Conservation (phyloP, 2,888 invertebrate species). For the Habroteleia sp. region DNA sequence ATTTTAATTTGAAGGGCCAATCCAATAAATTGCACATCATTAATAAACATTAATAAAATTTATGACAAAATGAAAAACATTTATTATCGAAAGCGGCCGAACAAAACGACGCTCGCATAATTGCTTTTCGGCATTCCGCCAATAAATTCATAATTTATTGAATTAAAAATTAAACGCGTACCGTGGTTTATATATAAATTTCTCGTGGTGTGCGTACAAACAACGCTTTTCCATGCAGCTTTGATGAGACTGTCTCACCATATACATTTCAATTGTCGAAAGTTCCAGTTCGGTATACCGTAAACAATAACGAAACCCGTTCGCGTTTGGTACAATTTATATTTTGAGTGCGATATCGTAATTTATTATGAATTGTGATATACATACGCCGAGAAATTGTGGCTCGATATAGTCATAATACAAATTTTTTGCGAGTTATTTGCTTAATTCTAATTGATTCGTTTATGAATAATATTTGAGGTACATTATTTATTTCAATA, state of each 20-base stretch:
- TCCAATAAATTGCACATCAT: slow-evolving; percentile 8
- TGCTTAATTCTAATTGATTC: too few relatives aligned
- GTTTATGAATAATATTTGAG: too few relatives aligned
- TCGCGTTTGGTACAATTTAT: too few relatives aligned
- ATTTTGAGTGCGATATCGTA: too few relatives aligned
- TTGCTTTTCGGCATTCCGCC: slow-evolving; percentile 20
- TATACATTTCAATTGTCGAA: slow-evolving; percentile 23
- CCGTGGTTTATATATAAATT: slow-evolving; percentile 33
- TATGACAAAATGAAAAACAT: slow-evolving; percentile 34
- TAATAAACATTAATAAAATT: slow-evolving; percentile 21
- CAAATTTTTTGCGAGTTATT: too few relatives aligned
- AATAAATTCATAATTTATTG: slow-evolving; percentile 46
- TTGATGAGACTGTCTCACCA: slow-evolving; percentile 17
- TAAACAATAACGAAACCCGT: too few relatives aligned
- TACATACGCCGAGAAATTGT: too few relatives aligned
- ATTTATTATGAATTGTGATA: too few relatives aligned
- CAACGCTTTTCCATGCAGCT: slow-evolving; percentile 15
- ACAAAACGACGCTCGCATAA: slow-evolving; percentile 26
- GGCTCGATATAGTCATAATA: too few relatives aligned
- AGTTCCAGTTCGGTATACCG: too few relatives aligned
- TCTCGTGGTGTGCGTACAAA: slow-evolving; percentile 4
- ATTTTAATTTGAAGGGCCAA: background rate
- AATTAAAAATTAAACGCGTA: slow-evolving; percentile 31
- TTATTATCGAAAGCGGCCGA: slow-evolving; percentile 16
- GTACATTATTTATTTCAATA: too few relatives aligned